Conservation (phyloP, 2,113 vertebrate species). For the Phycodurus eques region DNA sequence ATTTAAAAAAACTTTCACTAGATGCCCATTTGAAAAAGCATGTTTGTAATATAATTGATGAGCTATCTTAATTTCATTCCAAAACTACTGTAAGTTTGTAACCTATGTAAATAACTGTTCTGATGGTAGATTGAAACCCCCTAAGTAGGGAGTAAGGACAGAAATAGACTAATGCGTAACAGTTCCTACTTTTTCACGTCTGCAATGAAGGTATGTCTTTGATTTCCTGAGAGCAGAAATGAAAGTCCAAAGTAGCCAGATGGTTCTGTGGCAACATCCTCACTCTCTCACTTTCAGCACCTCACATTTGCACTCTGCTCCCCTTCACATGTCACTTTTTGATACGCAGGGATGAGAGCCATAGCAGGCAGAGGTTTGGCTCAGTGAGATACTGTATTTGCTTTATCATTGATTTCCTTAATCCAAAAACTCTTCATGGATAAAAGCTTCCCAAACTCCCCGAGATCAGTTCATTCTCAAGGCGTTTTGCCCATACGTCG, state of each 20-base stretch:
- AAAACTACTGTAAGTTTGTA: background rate
- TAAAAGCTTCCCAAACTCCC: slow-evolving; percentile 49
- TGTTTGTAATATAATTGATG: too few relatives aligned
- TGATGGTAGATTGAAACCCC: slow-evolving; percentile 25
- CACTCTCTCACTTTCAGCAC: slow-evolving; percentile 37
- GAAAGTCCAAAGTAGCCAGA: slow-evolving; percentile 42
- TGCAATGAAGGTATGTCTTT: slow-evolving; percentile 38
- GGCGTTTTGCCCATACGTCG: slow-evolving; percentile 46
- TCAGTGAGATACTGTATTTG: slow-evolving; percentile 36
- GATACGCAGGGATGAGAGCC: slow-evolving; percentile 49
- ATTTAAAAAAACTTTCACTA: too few relatives aligned
- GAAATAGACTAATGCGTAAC: slow-evolving; percentile 39
- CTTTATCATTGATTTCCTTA: slow-evolving; percentile 65
- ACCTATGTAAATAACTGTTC: background rate
- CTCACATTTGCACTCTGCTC: slow-evolving; percentile 54
- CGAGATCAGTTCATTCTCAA: slow-evolving; percentile 34
- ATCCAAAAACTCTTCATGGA: slow-evolving; percentile 53
- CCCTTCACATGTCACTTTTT: slow-evolving; percentile 73
- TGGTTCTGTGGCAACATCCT: slow-evolving; percentile 43
- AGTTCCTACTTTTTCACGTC: slow-evolving; percentile 27
- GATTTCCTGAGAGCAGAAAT: slow-evolving; percentile 45
- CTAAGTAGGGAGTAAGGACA: slow-evolving; percentile 9
- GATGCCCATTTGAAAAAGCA: too few relatives aligned
- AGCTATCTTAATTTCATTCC: too few relatives aligned
- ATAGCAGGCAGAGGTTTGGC: slow-evolving; percentile 51